phyloP scores from a whole-genome alignment of 2,888 invertebrate genomes.

The Dicyrtomina minuta region DNA sequence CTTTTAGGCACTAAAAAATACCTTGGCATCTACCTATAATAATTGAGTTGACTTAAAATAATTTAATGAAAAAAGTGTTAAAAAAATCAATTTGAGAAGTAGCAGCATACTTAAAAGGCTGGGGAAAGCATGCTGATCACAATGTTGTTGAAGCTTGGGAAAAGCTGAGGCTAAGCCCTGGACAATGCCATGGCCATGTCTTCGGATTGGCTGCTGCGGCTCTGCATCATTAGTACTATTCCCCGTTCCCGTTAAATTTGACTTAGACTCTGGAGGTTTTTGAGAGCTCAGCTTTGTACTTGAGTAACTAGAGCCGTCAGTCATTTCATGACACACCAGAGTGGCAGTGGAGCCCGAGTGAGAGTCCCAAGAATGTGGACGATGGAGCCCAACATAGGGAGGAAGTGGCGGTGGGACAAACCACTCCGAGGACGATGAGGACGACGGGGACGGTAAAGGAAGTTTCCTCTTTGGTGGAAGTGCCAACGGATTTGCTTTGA shows the following conservation, averaged over 20 bases:
- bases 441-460: slow-evolving; percentile 13
- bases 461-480: slow-evolving; percentile 28
- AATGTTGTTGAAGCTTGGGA: background rate
- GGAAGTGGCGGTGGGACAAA: slow-evolving; percentile 29
- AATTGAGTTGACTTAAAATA: no score
- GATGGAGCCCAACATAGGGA: slow-evolving; percentile 25
- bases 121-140: slow-evolving; percentile 26
- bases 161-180: background rate
- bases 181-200: background rate
- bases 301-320: background rate
- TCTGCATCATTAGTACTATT: background rate
- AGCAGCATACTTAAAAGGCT: no score
- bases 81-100: no score
- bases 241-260: no score
- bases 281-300: no score
- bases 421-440: background rate
- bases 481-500: slow-evolving; percentile 19
- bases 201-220: background rate
- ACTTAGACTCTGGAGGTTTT: no score
- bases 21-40: no score
- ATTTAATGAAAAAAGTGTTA: no score
- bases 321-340: slow-evolving; percentile 9
- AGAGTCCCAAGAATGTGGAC: slow-evolving; percentile 46
- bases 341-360: slow-evolving; percentile 33
- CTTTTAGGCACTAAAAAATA: no score